Evolutionary conservation across 2,888 invertebrate genomes (phyloP), one percentile per base, ranked within the genome.

Genomic region (Ischnus inquisitorius): DNA sequence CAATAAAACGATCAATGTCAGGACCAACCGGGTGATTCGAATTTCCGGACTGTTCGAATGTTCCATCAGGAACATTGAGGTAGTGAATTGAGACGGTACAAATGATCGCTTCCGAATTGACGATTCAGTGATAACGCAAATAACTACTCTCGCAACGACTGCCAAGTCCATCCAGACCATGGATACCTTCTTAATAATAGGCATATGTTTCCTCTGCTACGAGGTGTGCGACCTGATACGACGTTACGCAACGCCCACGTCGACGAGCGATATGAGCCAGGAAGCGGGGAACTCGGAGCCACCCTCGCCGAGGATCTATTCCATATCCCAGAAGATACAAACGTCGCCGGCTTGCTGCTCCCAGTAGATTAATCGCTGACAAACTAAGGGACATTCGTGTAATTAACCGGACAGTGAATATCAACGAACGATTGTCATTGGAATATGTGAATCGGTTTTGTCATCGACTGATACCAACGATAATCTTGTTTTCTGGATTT

Each of bases 151-250:
- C 57, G 46, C 19, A 46, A 65, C 71, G 10, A 28, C n/a, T 60
- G 60, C 34, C 41, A 75, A 57, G 46, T 72, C n/a, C 51, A 46
- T 71, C 78, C 88, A 87, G 87, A 88, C 76, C 46, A 96, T 96
- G 96, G 96, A 96, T 95, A 95, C 95, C 92, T 95, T 96, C 92
- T 94, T 96, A 91, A 95, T 96, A 90, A 94, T 96, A 89, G 96
- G 96, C 88, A 95, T 96, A 92, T 96, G 95, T 94, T 95, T 96
- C 93, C 94, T 96, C 91, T 95, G 96, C 91, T 96, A 96, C 93
- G 95, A 96, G 94, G 94, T 96, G 92, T 95, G 95, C 93, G 96
- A 96, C 92, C 94, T 96, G 92, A 94, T 96, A 65, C 89, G 90
- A 83, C 91, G 92, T 51, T 93, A 93, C 85, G 87, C 92, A 57